Evolutionary conservation across 2,113 vertebrate genomes (phyloP).

Genomic region (Clarias macrocephalus): DNA sequence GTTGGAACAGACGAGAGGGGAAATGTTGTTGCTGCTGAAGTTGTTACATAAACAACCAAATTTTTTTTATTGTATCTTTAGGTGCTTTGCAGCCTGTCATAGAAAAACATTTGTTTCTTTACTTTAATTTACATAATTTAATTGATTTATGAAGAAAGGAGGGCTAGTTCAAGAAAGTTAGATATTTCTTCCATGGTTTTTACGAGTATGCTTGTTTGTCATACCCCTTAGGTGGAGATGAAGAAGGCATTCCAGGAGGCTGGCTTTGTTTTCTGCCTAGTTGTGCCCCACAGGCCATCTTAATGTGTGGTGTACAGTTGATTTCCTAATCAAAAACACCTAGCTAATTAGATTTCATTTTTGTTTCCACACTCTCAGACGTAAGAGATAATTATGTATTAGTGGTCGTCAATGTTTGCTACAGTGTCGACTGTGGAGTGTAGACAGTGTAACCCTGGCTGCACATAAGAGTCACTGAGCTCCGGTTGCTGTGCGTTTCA

Average conservation of each 20-base stretch:
- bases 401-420: not conserved
- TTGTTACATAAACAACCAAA: too few relatives aligned
- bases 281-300: conserved; percentile 70
- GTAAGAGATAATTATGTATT: not conserved
- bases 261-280: conserved; percentile 78
- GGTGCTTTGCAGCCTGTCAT: too few relatives aligned
- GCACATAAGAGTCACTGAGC: conserved; percentile 29
- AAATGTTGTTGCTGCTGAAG: too few relatives aligned
- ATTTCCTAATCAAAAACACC: conserved; percentile 19
- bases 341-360: not conserved
- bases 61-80: too few relatives aligned
- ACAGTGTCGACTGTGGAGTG: not conserved
- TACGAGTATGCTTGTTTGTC: conserved; percentile 38
- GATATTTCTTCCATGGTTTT: not conserved
- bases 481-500: conserved; percentile 38
- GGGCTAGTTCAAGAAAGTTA: not conserved
- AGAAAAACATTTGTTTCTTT: too few relatives aligned
- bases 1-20: too few relatives aligned
- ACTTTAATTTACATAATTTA: too few relatives aligned
- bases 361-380: not conserved
- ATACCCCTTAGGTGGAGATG: conserved; percentile 73
- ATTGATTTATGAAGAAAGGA: too few relatives aligned
- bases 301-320: not conserved
- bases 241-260: conserved; percentile 79
- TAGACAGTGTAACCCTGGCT: conserved; percentile 3